Conservation (phyloP, 2,888 invertebrate genomes). For the Smittia sp. region DNA sequence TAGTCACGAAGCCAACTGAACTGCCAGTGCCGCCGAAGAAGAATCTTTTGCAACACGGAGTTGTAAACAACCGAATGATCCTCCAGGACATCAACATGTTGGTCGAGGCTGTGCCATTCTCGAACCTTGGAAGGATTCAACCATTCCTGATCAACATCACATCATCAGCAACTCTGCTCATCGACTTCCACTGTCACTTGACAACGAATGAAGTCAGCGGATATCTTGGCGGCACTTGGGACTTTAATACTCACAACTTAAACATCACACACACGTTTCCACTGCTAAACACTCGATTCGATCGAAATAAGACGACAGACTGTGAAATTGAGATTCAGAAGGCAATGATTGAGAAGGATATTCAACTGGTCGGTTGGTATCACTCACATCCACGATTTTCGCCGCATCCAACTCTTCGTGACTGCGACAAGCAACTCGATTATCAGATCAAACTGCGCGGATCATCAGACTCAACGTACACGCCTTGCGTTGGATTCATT, state of each 20-base stretch:
- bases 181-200: conserved; percentile 92
- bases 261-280: conserved; percentile 87
- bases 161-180: conserved; percentile 80
- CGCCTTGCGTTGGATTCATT: conserved; percentile 89
- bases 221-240: conserved; percentile 95
- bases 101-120: conserved; percentile 85
- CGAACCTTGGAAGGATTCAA: conserved; percentile 83
- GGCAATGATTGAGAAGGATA: conserved; percentile 75
- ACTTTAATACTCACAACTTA: conserved; percentile 84
- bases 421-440: conserved; percentile 89
- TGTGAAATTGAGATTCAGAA: conserved; percentile 80
- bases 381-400: conserved; percentile 89
- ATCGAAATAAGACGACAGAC: conserved; percentile 70
- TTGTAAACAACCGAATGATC: conserved; percentile 70
- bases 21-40: conserved; percentile 62
- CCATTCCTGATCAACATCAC: conserved; percentile 86
- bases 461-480: conserved; percentile 84
- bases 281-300: conserved; percentile 76
- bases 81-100: conserved; percentile 86
- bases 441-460: conserved; percentile 95
- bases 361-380: conserved; percentile 90
- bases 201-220: conserved; percentile 93
- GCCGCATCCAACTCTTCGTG: conserved; percentile 81
- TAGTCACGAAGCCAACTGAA: conserved; percentile 51
- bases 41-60: conserved; percentile 71